Evolutionary conservation across 2,888 invertebrate genomes (phyloP).

Genomic region (Campoletis raptor): DNA sequence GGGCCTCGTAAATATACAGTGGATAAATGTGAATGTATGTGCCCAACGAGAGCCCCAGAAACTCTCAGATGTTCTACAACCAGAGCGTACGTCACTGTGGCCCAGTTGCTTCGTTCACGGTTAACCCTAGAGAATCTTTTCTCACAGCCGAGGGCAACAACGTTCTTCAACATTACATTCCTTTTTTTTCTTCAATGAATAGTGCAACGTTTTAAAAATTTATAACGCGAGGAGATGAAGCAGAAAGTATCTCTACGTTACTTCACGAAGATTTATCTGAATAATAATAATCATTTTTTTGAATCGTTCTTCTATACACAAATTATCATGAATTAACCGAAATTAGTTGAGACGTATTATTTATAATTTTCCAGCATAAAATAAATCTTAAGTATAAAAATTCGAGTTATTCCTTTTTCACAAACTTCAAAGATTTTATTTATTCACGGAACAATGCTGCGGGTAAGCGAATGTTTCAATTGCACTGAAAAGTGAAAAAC

Average conservation of each 20-base stretch:
- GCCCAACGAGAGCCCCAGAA: constrained; percentile 31
- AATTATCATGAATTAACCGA: background rate
- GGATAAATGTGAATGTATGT: constrained; percentile 16
- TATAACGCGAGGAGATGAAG: background rate
- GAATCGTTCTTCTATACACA: background rate
- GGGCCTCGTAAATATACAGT: constrained; percentile 44
- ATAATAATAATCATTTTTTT: background rate
- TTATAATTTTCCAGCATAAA: background rate
- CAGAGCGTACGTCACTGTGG: constrained; percentile 40
- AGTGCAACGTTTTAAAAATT: constrained; percentile 10
- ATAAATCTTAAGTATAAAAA: background rate
- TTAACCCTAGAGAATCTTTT: constrained; percentile 13
- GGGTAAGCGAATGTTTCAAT: background rate
- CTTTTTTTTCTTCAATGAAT: background rate
- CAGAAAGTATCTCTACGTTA: background rate
- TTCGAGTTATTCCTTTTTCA: background rate
- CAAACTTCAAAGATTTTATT: background rate
- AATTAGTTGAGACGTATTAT: background rate
- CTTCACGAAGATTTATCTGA: background rate
- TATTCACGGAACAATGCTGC: background rate
- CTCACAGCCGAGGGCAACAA: constrained; percentile 6
- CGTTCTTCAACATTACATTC: constrained; percentile 10
- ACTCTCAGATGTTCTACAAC: constrained; percentile 25
- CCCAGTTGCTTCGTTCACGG: constrained; percentile 33
- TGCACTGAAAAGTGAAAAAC: background rate